A percentile compares a stretch with the other conserved stretches of the same genome.
phyloP scores from a whole-genome alignment of 2,797 vertebrate genomes.

The Amblyopsis hoosieri region DNA sequence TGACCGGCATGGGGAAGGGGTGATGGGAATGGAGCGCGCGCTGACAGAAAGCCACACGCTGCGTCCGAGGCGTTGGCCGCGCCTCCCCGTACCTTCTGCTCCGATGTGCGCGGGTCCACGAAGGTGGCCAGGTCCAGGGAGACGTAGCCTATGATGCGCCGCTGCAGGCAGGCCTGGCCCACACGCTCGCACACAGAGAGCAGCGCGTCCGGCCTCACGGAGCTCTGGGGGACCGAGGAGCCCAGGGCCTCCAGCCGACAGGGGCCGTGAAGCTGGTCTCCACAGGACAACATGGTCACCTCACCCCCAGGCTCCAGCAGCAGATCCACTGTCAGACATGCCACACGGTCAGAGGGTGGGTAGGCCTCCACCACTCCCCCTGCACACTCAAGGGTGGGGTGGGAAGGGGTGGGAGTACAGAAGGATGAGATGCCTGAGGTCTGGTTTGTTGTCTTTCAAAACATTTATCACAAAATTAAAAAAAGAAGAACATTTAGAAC shows the following conservation, averaged over 20 bases:
- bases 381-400: constrained; percentile 47
- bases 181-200: constrained; percentile 76
- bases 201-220: constrained; percentile 78
- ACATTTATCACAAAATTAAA: background rate
- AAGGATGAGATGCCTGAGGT: constrained; percentile 3
- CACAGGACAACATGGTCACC: constrained; percentile 80
- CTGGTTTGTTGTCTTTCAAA: background rate
- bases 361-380: constrained; percentile 90
- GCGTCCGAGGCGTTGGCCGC: background rate
- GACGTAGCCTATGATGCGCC: constrained; percentile 81
- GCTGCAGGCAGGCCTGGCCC: constrained; percentile 79
- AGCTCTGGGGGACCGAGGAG: constrained; percentile 83
- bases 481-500: background rate
- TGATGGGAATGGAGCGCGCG: too few relatives aligned
- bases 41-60: too few relatives aligned
- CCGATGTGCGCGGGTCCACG: constrained; percentile 65
- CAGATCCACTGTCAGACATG: constrained; percentile 86
- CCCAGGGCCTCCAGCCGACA: constrained; percentile 78
- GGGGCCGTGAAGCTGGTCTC: constrained; percentile 84
- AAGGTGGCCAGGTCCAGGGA: constrained; percentile 88
- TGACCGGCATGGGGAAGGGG: constrained; percentile 45
- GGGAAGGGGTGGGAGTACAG: constrained; percentile 7
- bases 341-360: constrained; percentile 79
- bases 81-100: constrained; percentile 80
- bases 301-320: constrained; percentile 85